A percentile compares a stretch with the other conserved stretches of the same genome.
Conservation (phyloP, 2,113 vertebrate species). For the Pangasianodon gigas region DNA sequence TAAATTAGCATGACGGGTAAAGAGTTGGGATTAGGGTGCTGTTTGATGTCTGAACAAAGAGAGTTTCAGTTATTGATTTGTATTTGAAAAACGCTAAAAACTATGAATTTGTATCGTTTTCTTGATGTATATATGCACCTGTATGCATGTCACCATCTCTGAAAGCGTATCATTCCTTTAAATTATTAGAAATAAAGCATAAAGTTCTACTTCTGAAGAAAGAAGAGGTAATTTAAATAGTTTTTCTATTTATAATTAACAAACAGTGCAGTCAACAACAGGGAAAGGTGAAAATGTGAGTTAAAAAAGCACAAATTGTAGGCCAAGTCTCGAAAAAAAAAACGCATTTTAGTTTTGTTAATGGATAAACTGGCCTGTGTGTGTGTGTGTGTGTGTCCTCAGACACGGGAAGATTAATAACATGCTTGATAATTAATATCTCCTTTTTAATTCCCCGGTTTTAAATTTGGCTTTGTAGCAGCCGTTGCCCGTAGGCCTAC, state of each 20-base stretch:
- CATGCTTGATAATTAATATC: conserved; percentile 68
- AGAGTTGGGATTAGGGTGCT: too few species aligned
- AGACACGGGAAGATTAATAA: conserved; percentile 66
- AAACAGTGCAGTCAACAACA: not conserved
- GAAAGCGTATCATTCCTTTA: not conserved
- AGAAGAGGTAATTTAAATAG: not conserved
- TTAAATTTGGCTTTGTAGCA: conserved; percentile 58
- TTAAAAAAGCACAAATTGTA: conserved; percentile 74
- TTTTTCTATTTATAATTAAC: not conserved
- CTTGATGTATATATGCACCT: not conserved
- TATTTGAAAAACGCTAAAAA: not conserved
- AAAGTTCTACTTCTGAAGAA: not conserved
- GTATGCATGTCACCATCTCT: not conserved
- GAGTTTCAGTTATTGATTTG: not conserved
- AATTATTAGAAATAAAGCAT: not conserved
- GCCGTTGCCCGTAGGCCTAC: conserved; percentile 57
- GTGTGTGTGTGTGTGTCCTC: conserved; percentile 58
- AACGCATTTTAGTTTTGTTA: conserved; percentile 61
- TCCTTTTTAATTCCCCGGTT: conserved; percentile 63
- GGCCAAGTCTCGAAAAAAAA: conserved; percentile 61
- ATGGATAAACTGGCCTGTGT: conserved; percentile 58
- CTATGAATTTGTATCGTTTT: not conserved
- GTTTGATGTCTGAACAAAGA: not conserved
- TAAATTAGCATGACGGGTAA: not conserved
- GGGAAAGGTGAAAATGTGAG: conserved; percentile 57